phyloP scores from a whole-genome alignment of 1,140 invertebrate genomes.

The Bombus confusus region DNA sequence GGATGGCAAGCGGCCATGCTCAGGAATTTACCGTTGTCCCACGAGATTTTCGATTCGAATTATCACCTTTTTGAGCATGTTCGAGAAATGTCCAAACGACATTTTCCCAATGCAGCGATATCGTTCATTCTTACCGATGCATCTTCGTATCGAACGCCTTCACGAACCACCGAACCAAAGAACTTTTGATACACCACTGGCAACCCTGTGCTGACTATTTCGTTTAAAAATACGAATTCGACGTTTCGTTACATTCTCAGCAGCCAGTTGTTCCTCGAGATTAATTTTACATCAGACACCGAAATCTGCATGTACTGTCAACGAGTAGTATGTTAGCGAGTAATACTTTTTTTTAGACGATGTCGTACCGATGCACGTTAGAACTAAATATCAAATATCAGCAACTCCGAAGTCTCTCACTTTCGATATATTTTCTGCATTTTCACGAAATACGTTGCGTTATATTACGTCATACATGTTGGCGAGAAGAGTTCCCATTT shows the following conservation, averaged over 20 bases:
- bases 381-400: not conserved
- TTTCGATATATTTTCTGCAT: not conserved
- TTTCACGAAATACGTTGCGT: not conserved
- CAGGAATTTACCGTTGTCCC: not conserved
- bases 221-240: not conserved
- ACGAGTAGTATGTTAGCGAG: not conserved
- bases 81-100: not conserved
- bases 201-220: not conserved
- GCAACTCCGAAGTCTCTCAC: not conserved
- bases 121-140: not conserved
- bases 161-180: not conserved
- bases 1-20: slow-evolving; percentile 78
- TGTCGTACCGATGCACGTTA: not conserved
- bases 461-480: not conserved
- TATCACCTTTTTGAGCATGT: not conserved
- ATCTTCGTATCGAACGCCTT: not conserved
- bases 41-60: not conserved
- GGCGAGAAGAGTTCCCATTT: not conserved
- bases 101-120: not conserved
- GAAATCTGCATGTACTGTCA: not conserved
- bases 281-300: not conserved
- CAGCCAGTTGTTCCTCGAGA: not conserved
- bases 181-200: not conserved
- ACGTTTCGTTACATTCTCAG: not conserved
- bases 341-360: not conserved